Base-by-base conservation (phyloP, 2,797 vertebrate species). In the Coranthus polyacanthus region DNA sequence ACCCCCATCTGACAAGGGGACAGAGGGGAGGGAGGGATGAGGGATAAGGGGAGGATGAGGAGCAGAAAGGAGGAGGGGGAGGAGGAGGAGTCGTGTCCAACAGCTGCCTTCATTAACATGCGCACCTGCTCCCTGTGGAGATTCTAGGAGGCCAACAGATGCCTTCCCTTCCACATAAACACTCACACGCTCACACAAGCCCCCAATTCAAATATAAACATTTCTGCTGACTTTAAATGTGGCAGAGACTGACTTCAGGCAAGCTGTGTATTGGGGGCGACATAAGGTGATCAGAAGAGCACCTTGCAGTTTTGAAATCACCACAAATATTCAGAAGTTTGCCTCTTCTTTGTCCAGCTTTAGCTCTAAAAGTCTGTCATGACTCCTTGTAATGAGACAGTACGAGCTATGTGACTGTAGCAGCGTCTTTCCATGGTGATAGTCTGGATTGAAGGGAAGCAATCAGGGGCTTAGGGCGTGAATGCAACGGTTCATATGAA, bases 111-210 rank as follows among this genome's bases (percentile, higher is more conserved):
- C 84, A 92, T 95, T 95, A 95, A 88, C 90, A 93, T 95, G 94
- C 92, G 84, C 96, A 97, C 96, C 96, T 97, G 96, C 96, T 96
- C 94, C 91, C 89, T 91, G 89, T 75, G 79, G 93, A 95, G 94
- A 93, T 87, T 93, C 94, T 95, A 89, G 88, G 92, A 89, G 60
- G 59, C 76, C 87, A 90, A 92, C 95, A 90, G 92, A 95, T 92
- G 94, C 94, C 92, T 91, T 94, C 92, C 90, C 85, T 90, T 83
- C 78, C 86, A 85, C 75, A 80, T 78, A 91, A 88, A 91, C 81
- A 82, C 79, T n/a, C 75, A 51, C 79, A n/a, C n/a, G 36, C 46
- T 53, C 75, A 51, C 79, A 82, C 76, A 82, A 81, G 64, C 54
- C 79, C 52, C 69, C 51, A 16, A 84, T 89, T 90, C 84, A 89